Evolutionary conservation across 2,797 vertebrate genomes (phyloP).

Genomic region (Vultur gryphus): DNA sequence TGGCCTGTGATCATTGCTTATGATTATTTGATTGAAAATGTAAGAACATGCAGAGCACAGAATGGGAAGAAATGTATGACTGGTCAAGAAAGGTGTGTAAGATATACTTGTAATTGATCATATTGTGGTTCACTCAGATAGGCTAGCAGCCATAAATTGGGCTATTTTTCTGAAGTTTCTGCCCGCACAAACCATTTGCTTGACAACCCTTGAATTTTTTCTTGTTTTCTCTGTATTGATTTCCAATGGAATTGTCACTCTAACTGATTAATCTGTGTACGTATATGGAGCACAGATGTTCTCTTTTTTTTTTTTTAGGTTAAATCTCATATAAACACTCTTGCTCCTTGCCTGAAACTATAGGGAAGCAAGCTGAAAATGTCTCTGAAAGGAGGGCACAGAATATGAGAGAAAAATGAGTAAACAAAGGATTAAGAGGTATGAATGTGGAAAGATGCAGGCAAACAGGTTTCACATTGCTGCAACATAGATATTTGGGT

Average conservation of each 20-base stretch:
- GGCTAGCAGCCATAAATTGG: constrained; percentile 13
- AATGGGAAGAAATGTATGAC: background rate
- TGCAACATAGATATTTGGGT: background rate
- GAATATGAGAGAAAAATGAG: background rate
- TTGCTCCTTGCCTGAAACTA: background rate
- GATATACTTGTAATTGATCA: constrained; percentile 19
- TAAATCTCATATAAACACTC: background rate
- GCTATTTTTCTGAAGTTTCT: constrained; percentile 51
- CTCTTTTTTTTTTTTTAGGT: background rate
- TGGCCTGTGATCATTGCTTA: background rate
- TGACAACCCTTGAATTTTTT: constrained; percentile 47
- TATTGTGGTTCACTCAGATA: background rate
- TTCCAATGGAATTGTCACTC: constrained; percentile 49
- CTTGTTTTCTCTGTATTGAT: constrained; percentile 48
- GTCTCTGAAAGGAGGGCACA: background rate
- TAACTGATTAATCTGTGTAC: constrained; percentile 56
- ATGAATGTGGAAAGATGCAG: background rate
- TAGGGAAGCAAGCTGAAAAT: background rate
- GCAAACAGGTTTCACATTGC: background rate
- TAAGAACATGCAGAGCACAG: background rate
- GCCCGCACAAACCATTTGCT: constrained; percentile 13
- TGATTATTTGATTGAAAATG: background rate
- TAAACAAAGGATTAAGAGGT: background rate
- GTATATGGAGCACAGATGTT: background rate
- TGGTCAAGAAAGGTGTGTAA: background rate